Evolutionary conservation across 1,140 invertebrate genomes (phyloP), one percentile per base, ranked within the genome.

Genomic region (Psilanteris sp.): DNA sequence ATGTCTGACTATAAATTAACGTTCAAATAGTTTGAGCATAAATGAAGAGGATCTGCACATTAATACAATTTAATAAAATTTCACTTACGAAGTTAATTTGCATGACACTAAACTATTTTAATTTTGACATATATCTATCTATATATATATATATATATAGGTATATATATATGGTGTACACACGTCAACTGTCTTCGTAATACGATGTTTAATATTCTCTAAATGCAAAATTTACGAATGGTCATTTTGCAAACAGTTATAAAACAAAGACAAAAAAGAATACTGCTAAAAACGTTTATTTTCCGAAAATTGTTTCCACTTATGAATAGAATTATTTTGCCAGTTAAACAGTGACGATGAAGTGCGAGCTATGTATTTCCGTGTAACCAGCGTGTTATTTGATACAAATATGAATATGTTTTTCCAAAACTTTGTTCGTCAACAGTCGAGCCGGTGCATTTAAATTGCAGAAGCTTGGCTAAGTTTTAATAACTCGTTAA

Each of bases 401-500:
- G 37, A 44, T 57, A 34, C 37, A 57, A 57, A 44, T 44, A 24
- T 32, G 27, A 32, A 62, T n/a, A 41, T 32, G 36, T 64, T 64
- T 32, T 36, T 22, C 29, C 16, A 16, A 50, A 59, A 59, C n/a
- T n/a, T n/a, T 13, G 37, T 46, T 31, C 22, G 13, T 20, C 15
- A n/a, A n/a, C n/a, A n/a, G n/a, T n/a, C n/a, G n/a, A n/a, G n/a
- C n/a, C n/a, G n/a, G n/a, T n/a, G 31, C n/a, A 16, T 62, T 29
- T 29, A 50, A 39, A 59, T 46, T 59, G 29, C 13, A 48, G 14
- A 61, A 54, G 44, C 34, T 44, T 29, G 6, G 27, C 48, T 11
- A 44, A 66, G 48, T 66, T 66, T 66, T 66, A 66, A 66, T 54
- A 66, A 44, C 48, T 66, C 48, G 48, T 66, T 66, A 66, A 52